Evolutionary conservation across 1,140 invertebrate species (phyloP), one percentile per base, ranked within the genome.

Genomic region (Dolichoris vasculosae): DNA sequence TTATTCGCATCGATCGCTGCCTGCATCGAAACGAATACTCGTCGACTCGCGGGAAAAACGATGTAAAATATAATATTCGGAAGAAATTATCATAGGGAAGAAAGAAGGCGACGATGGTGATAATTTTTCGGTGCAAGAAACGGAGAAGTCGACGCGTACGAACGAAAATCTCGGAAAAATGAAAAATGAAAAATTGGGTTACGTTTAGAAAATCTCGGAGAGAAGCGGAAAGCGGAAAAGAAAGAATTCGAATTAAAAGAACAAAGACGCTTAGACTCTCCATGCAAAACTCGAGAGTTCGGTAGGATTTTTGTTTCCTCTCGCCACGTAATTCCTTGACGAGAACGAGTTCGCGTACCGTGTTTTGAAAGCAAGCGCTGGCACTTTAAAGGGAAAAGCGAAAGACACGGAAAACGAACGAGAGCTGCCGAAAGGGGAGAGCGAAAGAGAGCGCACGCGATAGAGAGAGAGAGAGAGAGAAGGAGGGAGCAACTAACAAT

Each of bases 401-500:
- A 86, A 83, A 86, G 85, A 83, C 81, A 78, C 32, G 80, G 63
- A 86, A 82, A 82, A 43, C 79, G 80, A 67, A 79, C 30, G 38
- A 64, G 79, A 67, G 67, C 32, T 13, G 46, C n/a, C 35, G 67
- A 67, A 51, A 59, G n/a, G 32, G 77, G 48, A 46, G 43, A 32
- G 75, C 7, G 46, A 35, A 48, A 46, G 46, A 7, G 46, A 87
- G 88, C 32, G 71, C 84, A 26, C 23, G 43, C 0, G 46, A 35
- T 46, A n/a, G 46, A 26, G 30, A 86, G 87, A 32, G 71, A 85
- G 89, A 89, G 88, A 90, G 87, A 87, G 87, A 59, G 75, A 86
- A 87, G 3, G 51, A 86, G 85, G 79, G 84, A 82, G 75, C 46
- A 87, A 89, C 88, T 91, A 93, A 93, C 92, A 93, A 93, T 93